These are phyloP conservation scores for Azemiops feae DNA, from an alignment of 2,113 vertebrate species.

Conservation along the genomic window DNA sequence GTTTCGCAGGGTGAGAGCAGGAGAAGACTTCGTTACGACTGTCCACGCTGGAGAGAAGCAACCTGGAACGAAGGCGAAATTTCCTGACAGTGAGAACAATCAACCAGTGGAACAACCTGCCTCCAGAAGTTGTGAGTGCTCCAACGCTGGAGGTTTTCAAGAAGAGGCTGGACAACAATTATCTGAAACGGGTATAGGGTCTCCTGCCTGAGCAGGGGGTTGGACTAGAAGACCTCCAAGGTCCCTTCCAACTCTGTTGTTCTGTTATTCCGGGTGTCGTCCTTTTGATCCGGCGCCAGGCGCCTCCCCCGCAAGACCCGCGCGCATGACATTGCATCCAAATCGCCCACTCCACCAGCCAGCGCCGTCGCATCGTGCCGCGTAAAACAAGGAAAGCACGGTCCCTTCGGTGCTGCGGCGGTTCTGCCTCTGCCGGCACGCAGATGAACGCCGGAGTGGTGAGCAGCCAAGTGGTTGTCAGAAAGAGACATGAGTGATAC, in stretches of 20 bases:
- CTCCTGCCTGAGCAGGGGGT: neutral
- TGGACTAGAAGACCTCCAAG: neutral
- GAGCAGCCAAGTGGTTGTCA: neutral
- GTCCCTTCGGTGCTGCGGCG: fast-evolving
- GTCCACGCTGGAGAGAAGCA: no score
- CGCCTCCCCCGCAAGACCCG: neutral
- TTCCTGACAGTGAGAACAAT: no score
- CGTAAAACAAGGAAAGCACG: neutral
- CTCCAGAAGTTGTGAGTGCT: no score
- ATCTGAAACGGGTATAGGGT: no score
- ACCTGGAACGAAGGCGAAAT: no score
- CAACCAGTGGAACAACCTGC: no score
- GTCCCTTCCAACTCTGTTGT: neutral
- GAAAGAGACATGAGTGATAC: neutral
- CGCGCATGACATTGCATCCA: neutral
- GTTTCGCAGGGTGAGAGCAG: neutral
- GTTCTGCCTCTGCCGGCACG: no score
- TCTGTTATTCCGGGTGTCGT: neutral
- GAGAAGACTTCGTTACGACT: no score
- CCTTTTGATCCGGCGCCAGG: neutral
- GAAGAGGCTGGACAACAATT: no score
- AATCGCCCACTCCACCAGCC: neutral
- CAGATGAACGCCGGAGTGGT: neutral
- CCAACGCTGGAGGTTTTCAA: no score
- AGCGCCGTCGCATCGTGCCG: neutral